Evolutionary conservation across 2,888 invertebrate genomes (phyloP).

Genomic region (Cataglyphis livida): DNA sequence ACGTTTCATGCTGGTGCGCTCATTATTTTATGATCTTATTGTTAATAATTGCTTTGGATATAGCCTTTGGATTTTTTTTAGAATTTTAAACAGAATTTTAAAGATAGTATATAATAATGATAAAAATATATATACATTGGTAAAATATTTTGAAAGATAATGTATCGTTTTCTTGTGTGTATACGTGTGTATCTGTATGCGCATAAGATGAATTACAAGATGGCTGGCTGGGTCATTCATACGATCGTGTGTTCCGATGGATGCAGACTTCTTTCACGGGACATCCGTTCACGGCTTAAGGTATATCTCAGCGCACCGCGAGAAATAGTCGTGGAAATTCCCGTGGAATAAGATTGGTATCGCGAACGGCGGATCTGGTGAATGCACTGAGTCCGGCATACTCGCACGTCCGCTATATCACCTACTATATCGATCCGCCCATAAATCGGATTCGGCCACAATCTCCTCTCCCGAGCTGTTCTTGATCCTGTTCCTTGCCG

Average conservation of each 20-base stretch:
- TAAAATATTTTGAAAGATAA: background rate
- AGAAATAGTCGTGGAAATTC: slow-evolving; percentile 44
- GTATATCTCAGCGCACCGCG: slow-evolving; percentile 23
- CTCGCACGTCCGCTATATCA: background rate
- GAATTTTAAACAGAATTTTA: background rate
- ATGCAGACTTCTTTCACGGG: slow-evolving; percentile 12
- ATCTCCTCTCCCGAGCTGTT: background rate
- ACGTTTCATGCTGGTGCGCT: background rate
- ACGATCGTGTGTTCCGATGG: slow-evolving; percentile 7
- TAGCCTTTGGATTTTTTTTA: background rate
- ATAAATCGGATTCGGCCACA: slow-evolving; percentile 38
- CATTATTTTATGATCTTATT: background rate
- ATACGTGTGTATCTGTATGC: background rate
- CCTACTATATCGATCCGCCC: slow-evolving; percentile 5
- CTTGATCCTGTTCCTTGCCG: slow-evolving; percentile 28
- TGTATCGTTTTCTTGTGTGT: background rate
- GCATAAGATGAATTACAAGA: background rate
- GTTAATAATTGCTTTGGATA: background rate
- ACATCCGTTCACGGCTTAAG: slow-evolving; percentile 31
- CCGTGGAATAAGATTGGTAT: slow-evolving; percentile 34
- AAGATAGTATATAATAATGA: background rate
- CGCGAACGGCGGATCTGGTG: background rate
- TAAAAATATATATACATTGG: no score
- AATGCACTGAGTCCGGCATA: background rate
- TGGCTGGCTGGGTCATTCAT: background rate